Conservation (phyloP, 2,113 vertebrate genomes). For the Engystomops pustulosus region DNA sequence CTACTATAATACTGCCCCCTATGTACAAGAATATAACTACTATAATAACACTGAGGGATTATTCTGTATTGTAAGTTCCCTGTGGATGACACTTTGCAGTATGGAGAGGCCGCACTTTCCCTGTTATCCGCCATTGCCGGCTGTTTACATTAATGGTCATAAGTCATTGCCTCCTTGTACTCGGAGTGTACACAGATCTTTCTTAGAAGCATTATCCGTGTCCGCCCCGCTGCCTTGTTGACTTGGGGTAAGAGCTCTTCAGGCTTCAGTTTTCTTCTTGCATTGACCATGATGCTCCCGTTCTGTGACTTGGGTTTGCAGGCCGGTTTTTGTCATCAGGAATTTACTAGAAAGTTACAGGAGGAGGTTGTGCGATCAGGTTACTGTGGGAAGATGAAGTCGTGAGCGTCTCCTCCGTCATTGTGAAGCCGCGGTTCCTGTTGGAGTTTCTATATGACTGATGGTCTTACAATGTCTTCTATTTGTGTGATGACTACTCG, state of each 20-base stretch:
- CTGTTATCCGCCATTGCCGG: neutral
- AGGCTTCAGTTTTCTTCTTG: neutral
- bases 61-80: too few relatives aligned
- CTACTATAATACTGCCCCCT: neutral
- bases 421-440: neutral
- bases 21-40: neutral
- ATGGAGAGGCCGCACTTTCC: neutral
- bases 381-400: constrained; percentile 13
- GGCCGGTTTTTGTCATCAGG: neutral
- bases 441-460: constrained; percentile 25
- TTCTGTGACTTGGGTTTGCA: neutral
- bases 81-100: too few relatives aligned
- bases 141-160: constrained; percentile 18
- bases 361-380: neutral
- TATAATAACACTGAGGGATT: too few relatives aligned
- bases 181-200: constrained; percentile 8
- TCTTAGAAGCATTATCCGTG: constrained; percentile 17
- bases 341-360: constrained; percentile 1
- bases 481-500: too few relatives aligned
- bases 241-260: neutral
- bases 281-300: constrained; percentile 22
- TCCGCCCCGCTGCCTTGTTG: neutral
- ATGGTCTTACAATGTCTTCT: too few relatives aligned
- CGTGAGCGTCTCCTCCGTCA: neutral
- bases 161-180: constrained; percentile 2